Evolutionary conservation across 92 coral and sea anemone species (phyloP), one percentile per base, ranked within the genome.

Genomic region (Zoanthus sociatus): DNA sequence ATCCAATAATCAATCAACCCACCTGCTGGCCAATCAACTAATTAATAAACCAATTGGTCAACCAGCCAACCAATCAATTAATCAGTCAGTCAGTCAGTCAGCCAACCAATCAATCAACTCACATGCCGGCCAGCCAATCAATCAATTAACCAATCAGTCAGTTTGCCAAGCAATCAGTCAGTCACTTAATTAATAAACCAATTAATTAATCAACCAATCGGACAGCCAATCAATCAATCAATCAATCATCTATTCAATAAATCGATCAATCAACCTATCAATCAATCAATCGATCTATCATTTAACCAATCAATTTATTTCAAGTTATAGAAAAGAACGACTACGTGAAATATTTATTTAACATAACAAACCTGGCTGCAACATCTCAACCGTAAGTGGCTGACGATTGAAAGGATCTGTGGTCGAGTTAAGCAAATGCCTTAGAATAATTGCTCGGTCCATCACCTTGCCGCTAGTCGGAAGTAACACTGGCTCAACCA

Each of bases 371-470:
- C 99, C 99, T 88, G 99, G 99, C 48, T 81, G 90, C 11, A 97
- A 94, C 99, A 95, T 95, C 53, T 95, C 97, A 61, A 88, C 88
- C 44, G 94, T 93, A 66, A 97, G 95, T 5, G 98, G 94, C 71
- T 93, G 93, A 84, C 99, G 93, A 83, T 92, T 97, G 76, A 97
- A 97, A n/a, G 99, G 99, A 71, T 97, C 99, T 55, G 98, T 97
- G 87, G 95, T 88, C 21, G 99, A 97, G 92, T 97, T 97, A 44
- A 97, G 90, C 55, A 97, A 83, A 89, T 97, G 99, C 45, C 99
- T 92, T n/a, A 92, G 93, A 79, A 97, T 97, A 54, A 94, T 92
- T 68, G 98, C 91, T 50, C 98, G 88, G 85, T 97, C 99, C 99
- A 97, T 97, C 73, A 97, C 89, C 76, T 93, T 97, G 37, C 98